Base-by-base conservation (phyloP, 2,888 invertebrate genomes). In the Clivina fossor region DNA sequence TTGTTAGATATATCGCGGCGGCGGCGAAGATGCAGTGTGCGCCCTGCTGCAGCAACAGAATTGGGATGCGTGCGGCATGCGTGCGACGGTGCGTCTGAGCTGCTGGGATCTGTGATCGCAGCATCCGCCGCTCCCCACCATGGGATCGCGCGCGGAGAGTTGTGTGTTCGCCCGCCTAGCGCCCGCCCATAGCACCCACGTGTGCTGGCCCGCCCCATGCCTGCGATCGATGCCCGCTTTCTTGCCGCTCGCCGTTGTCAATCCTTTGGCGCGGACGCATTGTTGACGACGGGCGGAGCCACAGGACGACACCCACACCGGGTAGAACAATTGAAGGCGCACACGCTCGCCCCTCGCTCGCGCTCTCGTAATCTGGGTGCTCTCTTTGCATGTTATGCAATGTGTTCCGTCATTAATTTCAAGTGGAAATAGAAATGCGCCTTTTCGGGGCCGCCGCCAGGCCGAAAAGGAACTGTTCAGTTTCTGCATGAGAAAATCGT, bases 1-100 rank as follows among this genome's bases (percentile, higher is more conserved):
- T 38, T 9, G 18, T 18, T 35, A 37, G 37, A 41, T n/a, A n/a
- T n/a, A n/a, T n/a, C n/a, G n/a, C n/a, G n/a, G n/a, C n/a, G n/a
- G n/a, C n/a, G n/a, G n/a, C n/a, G n/a, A n/a, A n/a, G n/a, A n/a
- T n/a, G n/a, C n/a, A n/a, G n/a, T n/a, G n/a, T n/a, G n/a, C n/a
- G n/a, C n/a, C n/a, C n/a, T n/a, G n/a, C n/a, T n/a, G n/a, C n/a
- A n/a, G n/a, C n/a, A n/a, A n/a, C n/a, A n/a, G n/a, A n/a, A n/a
- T n/a, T n/a, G n/a, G 67, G 69, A 64, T 73, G 71, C 71, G 71
- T 72, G 61, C 66, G 55, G 63, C 65, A 69, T 71, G 72, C 73
- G 73, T 73, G 67, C 67, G 66, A 65, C 68, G 70, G 71, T 73
- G 73, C 72, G 73, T 74, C 73, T 74, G 73, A 11, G 43, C 19